Evolutionary conservation across 2,797 vertebrate genomes (phyloP).

Genomic region (Myotis pilosus): DNA sequence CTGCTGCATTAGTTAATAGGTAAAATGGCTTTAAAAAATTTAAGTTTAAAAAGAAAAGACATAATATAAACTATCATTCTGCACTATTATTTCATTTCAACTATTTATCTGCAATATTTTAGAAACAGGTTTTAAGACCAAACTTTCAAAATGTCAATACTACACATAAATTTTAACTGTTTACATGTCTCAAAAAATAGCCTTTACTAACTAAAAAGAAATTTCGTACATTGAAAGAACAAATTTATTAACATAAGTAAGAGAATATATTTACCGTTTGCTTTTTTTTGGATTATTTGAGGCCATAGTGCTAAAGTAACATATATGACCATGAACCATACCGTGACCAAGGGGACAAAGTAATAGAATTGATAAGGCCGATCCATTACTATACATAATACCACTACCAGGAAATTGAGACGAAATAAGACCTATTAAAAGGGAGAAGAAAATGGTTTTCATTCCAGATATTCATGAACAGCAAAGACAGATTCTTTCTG

Average conservation of each 20-base stretch:
- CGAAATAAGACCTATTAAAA: slow-evolving; percentile 94
- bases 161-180: slow-evolving; percentile 22
- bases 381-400: slow-evolving; percentile 98
- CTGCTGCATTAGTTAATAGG: neutral
- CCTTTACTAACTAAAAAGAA: slow-evolving; percentile 36
- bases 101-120: slow-evolving; percentile 7
- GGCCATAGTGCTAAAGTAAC: slow-evolving; percentile 94
- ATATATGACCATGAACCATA: slow-evolving; percentile 98
- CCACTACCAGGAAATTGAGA: slow-evolving; percentile 97
- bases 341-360: slow-evolving; percentile 97
- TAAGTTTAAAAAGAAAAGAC: neutral
- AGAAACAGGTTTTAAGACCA: slow-evolving; percentile 53
- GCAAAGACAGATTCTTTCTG: slow-evolving; percentile 36
- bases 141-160: slow-evolving; percentile 52
- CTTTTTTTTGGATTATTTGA: slow-evolving; percentile 95
- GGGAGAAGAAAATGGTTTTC: slow-evolving; percentile 64
- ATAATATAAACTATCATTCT: neutral
- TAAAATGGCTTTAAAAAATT: neutral
- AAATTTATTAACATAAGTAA: slow-evolving; percentile 12
- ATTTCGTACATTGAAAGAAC: neutral
- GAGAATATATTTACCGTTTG: slow-evolving; percentile 88
- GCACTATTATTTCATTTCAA: neutral
- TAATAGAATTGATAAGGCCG: slow-evolving; percentile 99
- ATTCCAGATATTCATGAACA: slow-evolving; percentile 46
- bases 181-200: neutral